These are phyloP conservation scores for Onychostruthus taczanowskii DNA, from an alignment of 2,113 vertebrate species.

Conservation along the genomic window DNA sequence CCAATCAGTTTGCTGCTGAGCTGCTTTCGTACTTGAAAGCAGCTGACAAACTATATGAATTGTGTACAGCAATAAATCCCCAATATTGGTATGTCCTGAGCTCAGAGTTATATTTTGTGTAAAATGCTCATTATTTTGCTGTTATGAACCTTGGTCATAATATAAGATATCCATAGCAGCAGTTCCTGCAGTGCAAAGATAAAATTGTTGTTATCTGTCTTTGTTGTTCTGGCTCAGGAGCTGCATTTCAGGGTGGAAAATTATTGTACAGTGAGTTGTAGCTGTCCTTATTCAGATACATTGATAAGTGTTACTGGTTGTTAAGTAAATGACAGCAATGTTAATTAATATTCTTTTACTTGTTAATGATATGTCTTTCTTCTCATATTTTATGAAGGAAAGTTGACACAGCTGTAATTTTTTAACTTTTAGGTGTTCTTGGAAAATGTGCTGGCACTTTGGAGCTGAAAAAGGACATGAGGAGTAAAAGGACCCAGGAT, in stretches of 20 bases:
- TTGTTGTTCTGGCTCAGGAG: neutral
- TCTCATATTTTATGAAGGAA: neutral
- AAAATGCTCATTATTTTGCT: neutral
- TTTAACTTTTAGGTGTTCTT: conserved; percentile 63
- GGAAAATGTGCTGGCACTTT: neutral
- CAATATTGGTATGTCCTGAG: neutral
- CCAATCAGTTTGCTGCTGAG: neutral
- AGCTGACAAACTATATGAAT: neutral
- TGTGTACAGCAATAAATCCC: neutral
- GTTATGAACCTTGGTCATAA: neutral
- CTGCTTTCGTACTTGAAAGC: neutral
- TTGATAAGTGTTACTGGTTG: neutral
- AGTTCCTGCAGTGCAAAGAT: neutral
- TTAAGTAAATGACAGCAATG: neutral
- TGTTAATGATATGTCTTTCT: neutral
- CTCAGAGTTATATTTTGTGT: neutral
- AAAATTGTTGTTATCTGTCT: neutral
- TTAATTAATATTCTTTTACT: neutral
- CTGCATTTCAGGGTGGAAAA: neutral
- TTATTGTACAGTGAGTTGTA: neutral
- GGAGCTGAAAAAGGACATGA: conserved; percentile 79
- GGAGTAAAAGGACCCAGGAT: conserved; percentile 77
- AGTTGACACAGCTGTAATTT: neutral
- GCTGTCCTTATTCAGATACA: neutral
- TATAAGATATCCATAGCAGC: neutral